phyloP scores from a whole-genome alignment of 1,140 invertebrate species.

The Colletes gigas region DNA sequence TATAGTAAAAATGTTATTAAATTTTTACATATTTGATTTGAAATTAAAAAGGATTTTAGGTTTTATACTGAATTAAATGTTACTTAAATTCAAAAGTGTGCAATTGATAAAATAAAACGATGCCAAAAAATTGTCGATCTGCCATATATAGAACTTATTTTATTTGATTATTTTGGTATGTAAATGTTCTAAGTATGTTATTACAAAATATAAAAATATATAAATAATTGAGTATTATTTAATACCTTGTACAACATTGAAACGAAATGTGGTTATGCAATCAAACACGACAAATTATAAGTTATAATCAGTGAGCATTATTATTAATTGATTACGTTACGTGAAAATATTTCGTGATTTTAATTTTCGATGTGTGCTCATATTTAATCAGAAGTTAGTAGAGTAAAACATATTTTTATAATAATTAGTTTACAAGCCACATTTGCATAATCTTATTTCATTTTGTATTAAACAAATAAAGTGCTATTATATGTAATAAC shows the following conservation, averaged over 20 bases:
- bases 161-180: slow-evolving; percentile 5
- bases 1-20: not conserved
- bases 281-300: not conserved
- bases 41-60: not conserved
- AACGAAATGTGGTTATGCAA: not conserved
- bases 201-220: slow-evolving; percentile 4
- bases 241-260: not conserved
- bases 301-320: not conserved
- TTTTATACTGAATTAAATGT: too few relatives aligned
- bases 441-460: not conserved
- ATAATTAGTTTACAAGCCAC: not conserved
- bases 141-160: slow-evolving; percentile 23
- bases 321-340: not conserved
- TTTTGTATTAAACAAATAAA: not conserved
- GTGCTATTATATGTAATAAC: not conserved
- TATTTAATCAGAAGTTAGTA: not conserved
- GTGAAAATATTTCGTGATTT: not conserved
- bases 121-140: slow-evolving; percentile 13
- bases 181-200: slow-evolving; percentile 32
- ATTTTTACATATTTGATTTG: slow-evolving; percentile 18
- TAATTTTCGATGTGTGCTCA: not conserved
- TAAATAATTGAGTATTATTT: slow-evolving; percentile 26
- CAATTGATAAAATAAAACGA: slow-evolving; percentile 10
- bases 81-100: not conserved
- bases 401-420: not conserved